Evolutionary conservation across 2,888 invertebrate genomes (phyloP), one percentile per base, ranked within the genome.

Genomic region (Dryocosmus kuriphilus): DNA sequence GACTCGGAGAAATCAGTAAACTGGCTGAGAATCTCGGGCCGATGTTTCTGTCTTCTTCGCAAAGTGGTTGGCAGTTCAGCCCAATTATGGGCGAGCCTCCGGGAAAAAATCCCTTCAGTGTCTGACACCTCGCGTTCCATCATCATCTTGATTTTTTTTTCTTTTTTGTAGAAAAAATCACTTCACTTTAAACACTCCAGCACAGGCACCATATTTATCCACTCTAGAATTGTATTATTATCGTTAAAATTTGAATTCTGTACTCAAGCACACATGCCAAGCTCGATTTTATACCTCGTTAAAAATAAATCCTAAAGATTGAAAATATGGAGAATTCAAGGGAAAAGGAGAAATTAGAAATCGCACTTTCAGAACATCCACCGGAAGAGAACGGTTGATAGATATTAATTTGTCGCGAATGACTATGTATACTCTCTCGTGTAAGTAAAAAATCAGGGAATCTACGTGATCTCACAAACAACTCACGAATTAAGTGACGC

Each of bases 11-110:
- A 88, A 51, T 91, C 90, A n/a, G 90, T 90, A 81, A 91, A 91
- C 75, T 91, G 91, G 63, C 88, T 89, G 16, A 91, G 85, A 32
- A 91, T 90, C 73, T 91, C 91, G 5, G 91, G 90, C 16, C 90
- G 88, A 71, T 91, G 89, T 57, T 89, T 91, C 67, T 91, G 90
- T 14, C 87, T 87, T 74, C 91, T 89, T 46, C 92, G 84, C 74
- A 92, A 77, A 0, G 92, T 92, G 57, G 89, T 90, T 9, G 92
- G 92, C 74, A 92, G 79, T 60, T 92, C 92, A 16, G 90, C 90
- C 92, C 92, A 92, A 78, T 91, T 90, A 78, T 86, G 85, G 60
- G 88, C 85, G 46, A 91, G 80, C 24, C 89, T 82, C 24, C 86
- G 86, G 5, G 90, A 90, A 82, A 91, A 91, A 62, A 90, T 86